A percentile compares a stretch with the other conserved stretches of the same genome.
Conservation (phyloP, 2,113 vertebrate genomes). For the Brachyistius frenatus region DNA sequence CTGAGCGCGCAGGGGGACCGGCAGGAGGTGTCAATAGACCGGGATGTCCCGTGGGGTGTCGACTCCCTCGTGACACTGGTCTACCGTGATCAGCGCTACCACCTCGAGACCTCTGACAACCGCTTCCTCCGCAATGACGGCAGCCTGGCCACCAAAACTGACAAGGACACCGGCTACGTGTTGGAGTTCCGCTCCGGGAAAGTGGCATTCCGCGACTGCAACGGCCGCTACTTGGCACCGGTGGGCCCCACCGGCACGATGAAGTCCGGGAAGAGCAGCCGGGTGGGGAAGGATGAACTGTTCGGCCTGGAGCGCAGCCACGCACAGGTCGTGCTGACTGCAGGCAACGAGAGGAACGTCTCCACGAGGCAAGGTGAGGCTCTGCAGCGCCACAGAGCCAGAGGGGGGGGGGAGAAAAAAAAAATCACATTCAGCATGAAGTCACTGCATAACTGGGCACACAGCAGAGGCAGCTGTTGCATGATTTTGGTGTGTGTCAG, state of each 20-base stretch:
- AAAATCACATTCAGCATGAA: constrained; percentile 2
- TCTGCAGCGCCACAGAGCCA: constrained; percentile 24
- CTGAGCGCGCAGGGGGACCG: constrained; percentile 83
- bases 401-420: too few species aligned
- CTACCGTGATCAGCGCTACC: constrained; percentile 94
- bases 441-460: constrained; percentile 40
- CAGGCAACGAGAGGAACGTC: constrained; percentile 93
- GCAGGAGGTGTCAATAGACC: constrained; percentile 89
- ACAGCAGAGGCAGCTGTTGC: constrained; percentile 49
- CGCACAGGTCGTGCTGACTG: constrained; percentile 93
- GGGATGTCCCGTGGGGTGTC: constrained; percentile 96
- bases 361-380: constrained; percentile 94
- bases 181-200: constrained; percentile 94
- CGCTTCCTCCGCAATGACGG: constrained; percentile 92
- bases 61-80: constrained; percentile 94
- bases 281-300: constrained; percentile 94
- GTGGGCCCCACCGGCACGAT: constrained; percentile 92
- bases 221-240: constrained; percentile 93
- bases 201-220: constrained; percentile 93
- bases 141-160: constrained; percentile 82
- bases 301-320: constrained; percentile 96
- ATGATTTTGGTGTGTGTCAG: constrained; percentile 4
- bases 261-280: constrained; percentile 89
- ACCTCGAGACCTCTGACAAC: constrained; percentile 93
- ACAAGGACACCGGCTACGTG: constrained; percentile 90